Evolutionary conservation across 2,888 invertebrate species (phyloP).

Genomic region (Sminthurides aquaticus): DNA sequence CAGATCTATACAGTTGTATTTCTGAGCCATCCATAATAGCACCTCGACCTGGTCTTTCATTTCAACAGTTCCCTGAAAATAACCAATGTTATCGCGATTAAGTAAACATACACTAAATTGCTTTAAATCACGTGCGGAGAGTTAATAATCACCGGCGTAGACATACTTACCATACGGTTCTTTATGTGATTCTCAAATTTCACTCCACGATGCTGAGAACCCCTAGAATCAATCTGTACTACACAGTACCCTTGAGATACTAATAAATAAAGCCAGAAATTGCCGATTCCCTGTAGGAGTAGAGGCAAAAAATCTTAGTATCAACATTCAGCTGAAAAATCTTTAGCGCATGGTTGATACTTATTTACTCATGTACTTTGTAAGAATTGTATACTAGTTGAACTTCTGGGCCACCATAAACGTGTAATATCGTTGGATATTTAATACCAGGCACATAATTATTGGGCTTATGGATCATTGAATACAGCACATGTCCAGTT

Average conservation of each 20-base stretch:
- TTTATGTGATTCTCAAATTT: constrained; percentile 85
- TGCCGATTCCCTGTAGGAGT: constrained; percentile 80
- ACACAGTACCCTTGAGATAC: constrained; percentile 95
- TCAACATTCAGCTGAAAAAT: no score
- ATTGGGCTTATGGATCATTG: constrained; percentile 83
- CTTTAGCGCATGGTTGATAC: background rate
- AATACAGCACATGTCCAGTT: constrained; percentile 63
- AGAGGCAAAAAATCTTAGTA: no score
- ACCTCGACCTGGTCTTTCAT: constrained; percentile 93
- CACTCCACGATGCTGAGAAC: constrained; percentile 86
- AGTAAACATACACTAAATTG: no score
- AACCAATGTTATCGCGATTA: background rate
- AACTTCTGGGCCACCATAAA: constrained; percentile 97
- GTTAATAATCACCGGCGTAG: constrained; percentile 36
- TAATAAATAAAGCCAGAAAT: constrained; percentile 86
- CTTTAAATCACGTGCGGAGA: no score
- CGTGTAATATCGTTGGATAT: constrained; percentile 90
- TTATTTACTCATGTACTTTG: constrained; percentile 58
- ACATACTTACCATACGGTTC: constrained; percentile 74
- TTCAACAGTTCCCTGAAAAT: constrained; percentile 70
- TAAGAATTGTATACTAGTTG: constrained; percentile 94
- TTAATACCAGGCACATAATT: constrained; percentile 55
- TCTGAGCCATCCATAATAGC: constrained; percentile 72
- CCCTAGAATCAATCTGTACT: constrained; percentile 88
- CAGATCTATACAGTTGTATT: constrained; percentile 82